Base-by-base conservation (phyloP, 1,140 invertebrate genomes). In the Schlechtendalia chinensis region DNA sequence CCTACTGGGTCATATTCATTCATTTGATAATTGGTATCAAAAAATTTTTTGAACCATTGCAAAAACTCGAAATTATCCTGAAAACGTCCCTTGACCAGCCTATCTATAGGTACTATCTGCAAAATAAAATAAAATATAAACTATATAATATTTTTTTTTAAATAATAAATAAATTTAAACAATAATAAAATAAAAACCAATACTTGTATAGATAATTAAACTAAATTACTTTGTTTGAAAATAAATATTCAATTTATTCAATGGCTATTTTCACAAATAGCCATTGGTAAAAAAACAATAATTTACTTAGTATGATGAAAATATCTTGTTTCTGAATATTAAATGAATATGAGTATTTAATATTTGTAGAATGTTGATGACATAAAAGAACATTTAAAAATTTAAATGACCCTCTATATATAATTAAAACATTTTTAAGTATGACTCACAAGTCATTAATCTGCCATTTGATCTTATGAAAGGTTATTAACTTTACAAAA, bases 31-130 rank as follows among this genome's bases (percentile, higher is more conserved):
- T 99, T 98, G 82, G 96, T 96, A 88, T 98, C 97, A 89, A 98
- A 98, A 88, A 98, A 98, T 87, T 97, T 97, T 90, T 98, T 98
- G 89, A 99, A 98, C 97, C 97, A 98, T 89, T 98, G 97, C 83
- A 98, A 91, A 89, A 98, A 98, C 87, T 98, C 97, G 90, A 98
- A 98, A 89, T 98, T 98, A 89, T 98, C 96, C 91, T 96, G 94
- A 88, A 97, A 98, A 83, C 93, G 91, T 85, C 95, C 95, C 89
- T 97, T 97, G 84, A 97, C 94, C 88, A 94, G 89, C 89, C 89
- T 93, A 89, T 94, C 92, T 88, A 95, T 93, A 83, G 93, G 91
- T 86, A 94, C 92, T 88, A 93, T 94, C 93, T 94, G 88, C 81
- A 87, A 87, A 86, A 81, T 59, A 81, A n/a, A 75, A 81, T 63